These are phyloP conservation scores for Mesocricetus auratus DNA, from an alignment of 2,113 vertebrate species.

Conservation along the genomic window DNA sequence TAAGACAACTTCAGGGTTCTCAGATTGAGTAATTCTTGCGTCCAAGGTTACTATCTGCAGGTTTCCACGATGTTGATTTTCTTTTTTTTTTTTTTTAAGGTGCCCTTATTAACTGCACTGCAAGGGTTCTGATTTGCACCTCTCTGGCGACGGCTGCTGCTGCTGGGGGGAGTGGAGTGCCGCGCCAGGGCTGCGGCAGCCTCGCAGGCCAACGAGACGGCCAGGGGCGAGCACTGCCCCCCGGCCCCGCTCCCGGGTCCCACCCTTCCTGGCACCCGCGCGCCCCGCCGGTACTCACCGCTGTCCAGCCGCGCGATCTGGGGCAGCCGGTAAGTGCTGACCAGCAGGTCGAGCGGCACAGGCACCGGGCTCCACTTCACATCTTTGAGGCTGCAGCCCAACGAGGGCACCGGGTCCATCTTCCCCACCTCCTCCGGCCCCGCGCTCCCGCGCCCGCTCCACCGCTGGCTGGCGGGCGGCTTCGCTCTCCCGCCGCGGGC, in stretches of 20 bases:
- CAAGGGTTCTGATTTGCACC: constrained; percentile 57
- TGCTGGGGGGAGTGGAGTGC: background rate
- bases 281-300: constrained; percentile 86
- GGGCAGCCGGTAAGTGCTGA: constrained; percentile 94
- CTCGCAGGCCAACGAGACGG: constrained; percentile 23
- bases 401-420: constrained; percentile 86
- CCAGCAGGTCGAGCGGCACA: constrained; percentile 94
- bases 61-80: constrained; percentile 10
- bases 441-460: constrained; percentile 50
- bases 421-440: constrained; percentile 76
- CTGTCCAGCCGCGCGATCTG: constrained; percentile 94
- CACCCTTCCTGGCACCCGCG: constrained; percentile 36
- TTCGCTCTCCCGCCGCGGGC: constrained; percentile 39
- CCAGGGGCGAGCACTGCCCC: background rate
- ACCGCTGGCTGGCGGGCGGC: constrained; percentile 44
- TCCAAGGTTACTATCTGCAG: constrained; percentile 59
- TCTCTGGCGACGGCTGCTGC: background rate
- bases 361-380: constrained; percentile 96
- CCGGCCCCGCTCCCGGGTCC: background rate
- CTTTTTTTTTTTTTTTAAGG: constrained; percentile 5
- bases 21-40: constrained; percentile 61
- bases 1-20: constrained; percentile 68
- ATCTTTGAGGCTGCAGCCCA: constrained; percentile 92
- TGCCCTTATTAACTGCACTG: constrained; percentile 56
- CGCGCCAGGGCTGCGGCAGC: constrained; percentile 71